A percentile compares a stretch with the other conserved stretches of the same genome.
These are phyloP conservation scores for Thalpophila matura DNA, from an alignment of 2,888 invertebrate genomes.

Conservation along the genomic window DNA sequence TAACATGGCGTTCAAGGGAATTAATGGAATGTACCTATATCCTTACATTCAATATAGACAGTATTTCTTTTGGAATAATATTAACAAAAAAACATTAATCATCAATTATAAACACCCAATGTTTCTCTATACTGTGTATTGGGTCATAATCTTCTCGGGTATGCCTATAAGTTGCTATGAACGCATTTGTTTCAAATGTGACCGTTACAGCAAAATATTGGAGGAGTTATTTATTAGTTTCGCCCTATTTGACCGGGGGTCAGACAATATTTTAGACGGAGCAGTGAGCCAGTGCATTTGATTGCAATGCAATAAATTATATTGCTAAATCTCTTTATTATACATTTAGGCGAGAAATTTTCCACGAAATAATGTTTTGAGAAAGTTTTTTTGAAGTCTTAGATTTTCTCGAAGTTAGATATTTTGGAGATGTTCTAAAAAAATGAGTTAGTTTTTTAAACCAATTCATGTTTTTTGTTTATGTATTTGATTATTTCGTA, in stretches of 20 bases:
- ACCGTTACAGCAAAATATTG: slow-evolving; percentile 13
- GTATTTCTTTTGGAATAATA: no score
- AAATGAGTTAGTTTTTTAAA: no score
- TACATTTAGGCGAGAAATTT: neutral
- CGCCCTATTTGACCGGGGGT: slow-evolving; percentile 13
- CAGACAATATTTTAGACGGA: slow-evolving; percentile 30
- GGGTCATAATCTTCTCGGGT: neutral
- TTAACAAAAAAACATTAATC: no score
- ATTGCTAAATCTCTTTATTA: neutral
- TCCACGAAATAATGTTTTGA: neutral
- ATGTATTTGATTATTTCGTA: no score
- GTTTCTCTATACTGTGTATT: neutral
- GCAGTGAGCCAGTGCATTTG: slow-evolving; percentile 30
- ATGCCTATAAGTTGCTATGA: slow-evolving; percentile 27
- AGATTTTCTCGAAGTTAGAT: no score
- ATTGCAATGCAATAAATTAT: slow-evolving; percentile 38
- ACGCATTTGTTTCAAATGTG: slow-evolving; percentile 32
- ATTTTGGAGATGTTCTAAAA: no score
- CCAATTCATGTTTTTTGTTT: no score
- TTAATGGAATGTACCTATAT: no score
- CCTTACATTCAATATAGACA: no score
- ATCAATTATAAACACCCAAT: neutral
- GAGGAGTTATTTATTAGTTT: slow-evolving; percentile 37
- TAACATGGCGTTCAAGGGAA: no score
- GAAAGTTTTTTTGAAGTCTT: neutral